Evolutionary conservation across 2,888 invertebrate species (phyloP).

Genomic region (Pristionchus mayeri): DNA sequence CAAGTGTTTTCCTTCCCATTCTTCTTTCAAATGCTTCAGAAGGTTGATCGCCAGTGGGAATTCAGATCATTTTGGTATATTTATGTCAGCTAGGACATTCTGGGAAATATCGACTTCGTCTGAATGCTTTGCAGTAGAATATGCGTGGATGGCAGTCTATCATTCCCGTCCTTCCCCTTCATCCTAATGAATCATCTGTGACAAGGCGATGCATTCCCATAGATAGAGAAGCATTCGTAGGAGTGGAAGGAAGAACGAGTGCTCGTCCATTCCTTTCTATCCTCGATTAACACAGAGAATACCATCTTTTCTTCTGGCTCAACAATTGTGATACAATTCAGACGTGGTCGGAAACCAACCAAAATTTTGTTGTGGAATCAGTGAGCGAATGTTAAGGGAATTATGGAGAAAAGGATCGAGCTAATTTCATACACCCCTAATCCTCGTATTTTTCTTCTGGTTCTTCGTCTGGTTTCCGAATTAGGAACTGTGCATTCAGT

Average conservation of each 20-base stretch:
- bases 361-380: neutral
- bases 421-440: neutral
- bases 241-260: too few species aligned
- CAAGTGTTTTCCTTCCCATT: slow-evolving; percentile 14
- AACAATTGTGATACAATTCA: neutral
- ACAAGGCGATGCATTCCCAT: too few species aligned
- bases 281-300: too few species aligned
- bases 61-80: too few species aligned
- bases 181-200: too few species aligned
- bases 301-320: neutral
- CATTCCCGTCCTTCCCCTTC: too few species aligned
- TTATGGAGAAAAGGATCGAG: neutral
- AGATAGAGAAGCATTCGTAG: too few species aligned
- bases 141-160: too few species aligned
- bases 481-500: neutral
- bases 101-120: too few species aligned
- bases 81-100: too few species aligned
- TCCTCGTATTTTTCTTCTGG: neutral
- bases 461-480: neutral
- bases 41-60: too few species aligned
- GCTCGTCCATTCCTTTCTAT: neutral
- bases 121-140: too few species aligned
- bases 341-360: neutral
- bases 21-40: neutral
- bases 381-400: neutral